Evolutionary conservation across 2,113 vertebrate genomes (phyloP), one percentile per base, ranked within the genome.

Genomic region (Cyanoramphus novaezelandiae): DNA sequence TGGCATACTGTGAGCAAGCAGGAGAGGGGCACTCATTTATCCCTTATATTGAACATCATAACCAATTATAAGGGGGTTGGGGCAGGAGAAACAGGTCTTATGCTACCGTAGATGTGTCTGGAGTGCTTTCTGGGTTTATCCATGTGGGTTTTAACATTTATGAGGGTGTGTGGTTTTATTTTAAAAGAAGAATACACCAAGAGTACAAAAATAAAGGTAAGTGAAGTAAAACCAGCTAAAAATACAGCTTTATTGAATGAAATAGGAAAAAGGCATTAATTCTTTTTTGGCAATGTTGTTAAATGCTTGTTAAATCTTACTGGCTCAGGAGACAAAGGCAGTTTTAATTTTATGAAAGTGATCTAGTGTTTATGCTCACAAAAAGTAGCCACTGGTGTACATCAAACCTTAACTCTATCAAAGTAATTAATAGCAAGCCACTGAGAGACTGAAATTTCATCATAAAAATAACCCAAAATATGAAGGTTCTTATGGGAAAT

Each of bases 1-100:
- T 94, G 87, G 95, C 97, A 97, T 96, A 95, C 97, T 92, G 97
- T 95, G 97, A 97, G 95, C 96, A 96, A 97, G 93, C 97, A 92
- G 95, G 81, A 93, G 95, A 82, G 93, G 94, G 79, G 67, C 89
- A 90, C 74, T 96, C 95, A 84, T 97, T 97, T 97, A 91, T 96
- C 90, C 89, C 93, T 91, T 96, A 91, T 94, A 95, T 96, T 95
- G 94, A 94, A 96, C 86, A 88, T 86, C 67, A 11, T 79, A 93
- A 96, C 96, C 97, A 96, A 97, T 97, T 97, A 94, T 72, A 74
- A 81, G 83, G 74, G 71, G 88, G 77, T n/a, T 67, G 96, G 67
- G 86, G 47, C 3, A 21, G 47, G 78, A 93, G 44, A 64, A 86
- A 79, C 20, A 24, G 83, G 84, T 90, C 67, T 94, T 55, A 35